Percentiles rank a stretch among this genome's conserved stretches.
Conservation (phyloP, 2,113 vertebrate genomes). For the Fulica atra region DNA sequence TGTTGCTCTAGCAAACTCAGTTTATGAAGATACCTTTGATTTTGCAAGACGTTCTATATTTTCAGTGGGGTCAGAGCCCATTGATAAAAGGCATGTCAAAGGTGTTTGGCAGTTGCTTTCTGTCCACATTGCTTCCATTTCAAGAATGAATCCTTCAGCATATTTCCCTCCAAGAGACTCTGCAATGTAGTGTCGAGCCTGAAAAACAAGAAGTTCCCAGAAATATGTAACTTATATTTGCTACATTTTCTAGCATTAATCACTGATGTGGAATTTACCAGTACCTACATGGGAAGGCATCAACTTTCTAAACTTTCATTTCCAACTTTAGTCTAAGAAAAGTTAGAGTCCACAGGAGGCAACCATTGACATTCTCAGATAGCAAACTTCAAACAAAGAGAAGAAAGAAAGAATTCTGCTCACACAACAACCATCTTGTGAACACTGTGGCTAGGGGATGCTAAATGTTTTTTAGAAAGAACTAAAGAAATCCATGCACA, state of each 20-base stretch:
- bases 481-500: neutral
- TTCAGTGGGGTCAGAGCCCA: constrained; percentile 87
- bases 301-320: neutral
- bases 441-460: neutral
- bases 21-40: constrained; percentile 72
- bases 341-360: neutral
- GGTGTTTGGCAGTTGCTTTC: constrained; percentile 81
- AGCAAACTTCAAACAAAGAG: neutral
- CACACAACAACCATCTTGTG: neutral
- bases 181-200: constrained; percentile 83
- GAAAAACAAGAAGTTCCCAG: neutral
- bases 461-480: neutral
- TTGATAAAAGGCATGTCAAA: constrained; percentile 82
- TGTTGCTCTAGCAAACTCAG: neutral
- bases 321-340: neutral
- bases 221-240: neutral
- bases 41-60: constrained; percentile 83
- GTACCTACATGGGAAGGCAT: neutral
- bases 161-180: constrained; percentile 81
- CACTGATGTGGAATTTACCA: neutral
- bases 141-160: constrained; percentile 80
- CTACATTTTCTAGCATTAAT: neutral
- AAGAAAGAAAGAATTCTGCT: neutral
- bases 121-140: constrained; percentile 80
- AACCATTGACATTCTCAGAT: neutral